Base-by-base conservation (phyloP, 2,113 vertebrate species). In the Thunnus thynnus region DNA sequence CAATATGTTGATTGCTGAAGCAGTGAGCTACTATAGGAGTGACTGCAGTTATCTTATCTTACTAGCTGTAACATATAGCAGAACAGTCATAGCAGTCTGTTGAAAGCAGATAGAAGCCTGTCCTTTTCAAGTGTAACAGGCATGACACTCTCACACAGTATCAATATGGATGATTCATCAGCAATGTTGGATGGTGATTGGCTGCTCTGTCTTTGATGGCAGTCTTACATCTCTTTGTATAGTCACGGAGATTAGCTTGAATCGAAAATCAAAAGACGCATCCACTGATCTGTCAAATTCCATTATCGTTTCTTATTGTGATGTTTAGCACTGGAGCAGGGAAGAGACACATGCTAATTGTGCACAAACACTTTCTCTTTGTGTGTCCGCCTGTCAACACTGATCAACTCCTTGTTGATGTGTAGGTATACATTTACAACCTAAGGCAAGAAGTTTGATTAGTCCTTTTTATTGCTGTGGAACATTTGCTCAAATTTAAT, bases 81-180 rank as follows among this genome's bases (percentile, higher is more conserved):
- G 78, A 74, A 67, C 63, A 82, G 72, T 78, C 76, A 63, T 30
- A 57, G 70, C 62, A 81, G 74, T 92, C 71, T 91, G 92, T 16
- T 79, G 67, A 76, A 74, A 73, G 86, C 84, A 87, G 91, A 90
- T 93, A 91, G 81, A 50, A 86, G 77, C 77, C 47, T 66, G 54
- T 84, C 66, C 85, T 90, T 88, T 89, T 89, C 66, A 83, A 78
- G 65, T 81, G 76, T 54, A 92, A 88, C 69, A 86, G 65, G 75
- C 85, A 76, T 87, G 77, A 80, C 82, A 81, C 57, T 73, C 79
- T 80, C 64, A 48, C 16, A 76, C 68, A 68, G 67, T 79, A 83
- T 86, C 69, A 90, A 70, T 83, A 83, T 69, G 84, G 86, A 88
- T 88, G 84, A 90, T 70, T 89, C 86, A 88, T 78, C 85, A 54